A percentile compares a stretch with the other conserved stretches of the same genome.
phyloP scores from a whole-genome alignment of 2,888 invertebrate species.

The Pegoplata infirma region DNA sequence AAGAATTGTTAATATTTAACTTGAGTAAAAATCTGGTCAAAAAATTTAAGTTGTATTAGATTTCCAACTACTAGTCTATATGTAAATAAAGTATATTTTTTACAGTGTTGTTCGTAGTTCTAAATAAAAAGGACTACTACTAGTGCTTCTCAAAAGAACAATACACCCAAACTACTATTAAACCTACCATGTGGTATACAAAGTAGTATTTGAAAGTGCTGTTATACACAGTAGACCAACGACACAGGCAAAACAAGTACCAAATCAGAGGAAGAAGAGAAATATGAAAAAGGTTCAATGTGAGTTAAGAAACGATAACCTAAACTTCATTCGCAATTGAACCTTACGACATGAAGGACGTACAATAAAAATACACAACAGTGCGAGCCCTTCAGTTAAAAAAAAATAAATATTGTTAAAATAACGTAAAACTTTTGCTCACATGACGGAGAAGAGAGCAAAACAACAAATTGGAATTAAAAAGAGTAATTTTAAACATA shows the following conservation, averaged over 20 bases:
- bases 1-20: no score
- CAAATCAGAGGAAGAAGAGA: slow-evolving; percentile 1
- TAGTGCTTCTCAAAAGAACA: slow-evolving; percentile 44
- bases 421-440: slow-evolving; percentile 19
- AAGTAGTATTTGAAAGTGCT: slow-evolving; percentile 33
- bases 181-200: slow-evolving; percentile 1
- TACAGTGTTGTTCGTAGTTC: slow-evolving; percentile 24
- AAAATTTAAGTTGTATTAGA: no score
- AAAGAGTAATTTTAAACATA: slow-evolving; percentile 32
- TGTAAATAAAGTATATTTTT: slow-evolving; percentile 12
- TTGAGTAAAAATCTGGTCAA: no score
- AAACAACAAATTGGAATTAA: slow-evolving; percentile 11
- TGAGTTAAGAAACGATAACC: slow-evolving; percentile 37
- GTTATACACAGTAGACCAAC: slow-evolving; percentile 19
- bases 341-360: slow-evolving; percentile 74
- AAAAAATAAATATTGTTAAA: slow-evolving; percentile 2
- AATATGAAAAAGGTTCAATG: slow-evolving; percentile 54
- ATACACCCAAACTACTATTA: slow-evolving; percentile 36
- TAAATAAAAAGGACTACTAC: slow-evolving; percentile 43
- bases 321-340: slow-evolving; percentile 71
- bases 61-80: no score
- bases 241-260: slow-evolving; percentile 17
- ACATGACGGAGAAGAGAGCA: slow-evolving; percentile 16
- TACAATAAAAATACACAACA: slow-evolving; percentile 35
- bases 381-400: slow-evolving; percentile 32